Percentiles rank a stretch among this genome's conserved stretches.
These are phyloP conservation scores for Etheostoma perlongum DNA, from an alignment of 2,797 vertebrate genomes.

Conservation along the genomic window DNA sequence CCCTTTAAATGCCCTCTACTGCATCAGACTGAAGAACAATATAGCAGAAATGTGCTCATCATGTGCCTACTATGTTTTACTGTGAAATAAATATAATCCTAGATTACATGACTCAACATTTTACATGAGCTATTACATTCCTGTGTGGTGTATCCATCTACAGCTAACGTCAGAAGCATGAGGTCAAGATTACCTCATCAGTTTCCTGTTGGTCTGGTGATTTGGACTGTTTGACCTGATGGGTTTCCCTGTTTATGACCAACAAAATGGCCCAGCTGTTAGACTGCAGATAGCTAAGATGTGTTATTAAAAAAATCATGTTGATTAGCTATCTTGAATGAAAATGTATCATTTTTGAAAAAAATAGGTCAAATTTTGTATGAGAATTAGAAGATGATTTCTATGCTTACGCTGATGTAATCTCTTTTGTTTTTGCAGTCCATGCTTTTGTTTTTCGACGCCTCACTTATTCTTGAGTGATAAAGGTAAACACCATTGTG, in stretches of 20 bases:
- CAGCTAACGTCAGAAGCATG: not conserved
- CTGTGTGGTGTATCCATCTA: not conserved
- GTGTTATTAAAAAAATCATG: not conserved
- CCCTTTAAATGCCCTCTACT: constrained; percentile 39
- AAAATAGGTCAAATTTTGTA: not conserved
- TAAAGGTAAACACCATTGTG: constrained; percentile 1
- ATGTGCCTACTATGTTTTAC: not conserved
- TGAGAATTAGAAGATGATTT: not conserved
- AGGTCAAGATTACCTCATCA: not conserved
- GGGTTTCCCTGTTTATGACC: constrained; percentile 21
- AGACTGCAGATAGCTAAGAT: not conserved
- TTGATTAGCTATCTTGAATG: not conserved
- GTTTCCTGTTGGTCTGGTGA: constrained; percentile 5
- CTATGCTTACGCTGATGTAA: not conserved
- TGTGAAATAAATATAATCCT: not conserved
- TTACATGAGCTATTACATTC: not conserved
- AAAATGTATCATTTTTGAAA: not conserved
- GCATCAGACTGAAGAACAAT: constrained; percentile 40
- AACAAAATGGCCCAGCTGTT: constrained; percentile 6
- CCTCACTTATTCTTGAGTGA: not conserved
- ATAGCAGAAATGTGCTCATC: constrained; percentile 4
- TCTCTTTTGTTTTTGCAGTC: not conserved
- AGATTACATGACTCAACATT: constrained; percentile 46
- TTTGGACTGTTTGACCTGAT: not conserved
- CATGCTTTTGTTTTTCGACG: not conserved